Conservation (phyloP, 2,888 invertebrate species). For the Nomada fucata region DNA sequence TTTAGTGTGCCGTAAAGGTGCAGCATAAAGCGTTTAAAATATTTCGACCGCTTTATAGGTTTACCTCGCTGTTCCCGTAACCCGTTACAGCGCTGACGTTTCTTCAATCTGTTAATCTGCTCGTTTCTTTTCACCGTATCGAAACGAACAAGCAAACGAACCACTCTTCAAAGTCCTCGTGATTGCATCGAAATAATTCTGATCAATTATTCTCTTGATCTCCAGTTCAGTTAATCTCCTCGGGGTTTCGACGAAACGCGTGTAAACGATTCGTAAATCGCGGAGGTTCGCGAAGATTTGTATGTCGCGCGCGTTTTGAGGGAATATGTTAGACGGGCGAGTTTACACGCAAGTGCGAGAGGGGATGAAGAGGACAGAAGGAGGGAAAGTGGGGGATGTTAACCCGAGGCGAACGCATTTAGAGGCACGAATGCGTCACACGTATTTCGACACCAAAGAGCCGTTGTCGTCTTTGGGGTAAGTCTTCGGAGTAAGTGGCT, state of each 20-base stretch:
- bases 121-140: too few species aligned
- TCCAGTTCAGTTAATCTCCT: slow-evolving; percentile 40
- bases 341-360: neutral
- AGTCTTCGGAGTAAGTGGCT: slow-evolving; percentile 42
- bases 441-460: slow-evolving; percentile 61
- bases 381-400: neutral
- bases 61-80: neutral
- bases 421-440: slow-evolving; percentile 48
- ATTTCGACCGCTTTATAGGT: neutral
- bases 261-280: slow-evolving; percentile 54
- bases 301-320: slow-evolving; percentile 41
- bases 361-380: neutral
- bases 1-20: neutral
- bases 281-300: slow-evolving; percentile 50
- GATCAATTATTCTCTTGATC: too few species aligned
- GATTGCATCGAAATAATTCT: neutral
- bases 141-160: too few species aligned
- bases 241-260: slow-evolving; percentile 25
- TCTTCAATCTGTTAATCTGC: too few species aligned
- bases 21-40: neutral
- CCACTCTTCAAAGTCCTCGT: neutral
- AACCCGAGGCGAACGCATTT: slow-evolving; percentile 47
- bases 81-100: too few species aligned
- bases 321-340: slow-evolving; percentile 4
- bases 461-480: slow-evolving; percentile 47